Evolutionary conservation across 2,797 vertebrate species (phyloP).

Genomic region (Helarctos malayanus): DNA sequence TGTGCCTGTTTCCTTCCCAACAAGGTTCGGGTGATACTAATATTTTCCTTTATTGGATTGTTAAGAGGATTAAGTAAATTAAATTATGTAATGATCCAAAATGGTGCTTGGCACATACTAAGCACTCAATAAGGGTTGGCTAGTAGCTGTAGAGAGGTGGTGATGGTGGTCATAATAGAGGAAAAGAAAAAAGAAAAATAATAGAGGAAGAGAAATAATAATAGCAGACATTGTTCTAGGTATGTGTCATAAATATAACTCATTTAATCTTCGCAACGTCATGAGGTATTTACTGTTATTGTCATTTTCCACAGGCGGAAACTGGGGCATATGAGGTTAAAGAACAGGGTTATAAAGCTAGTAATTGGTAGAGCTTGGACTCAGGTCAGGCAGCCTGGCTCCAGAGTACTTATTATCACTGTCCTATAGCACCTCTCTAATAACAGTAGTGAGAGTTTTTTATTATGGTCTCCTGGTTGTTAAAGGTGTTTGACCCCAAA

Average conservation of each 20-base stretch:
- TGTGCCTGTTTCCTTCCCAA: not conserved
- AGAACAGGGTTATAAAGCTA: conserved; percentile 2
- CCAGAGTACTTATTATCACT: not conserved
- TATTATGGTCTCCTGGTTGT: not conserved
- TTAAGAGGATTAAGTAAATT: conserved; percentile 5
- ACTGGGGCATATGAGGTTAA: not conserved
- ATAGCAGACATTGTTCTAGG: not conserved
- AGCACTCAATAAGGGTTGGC: not conserved
- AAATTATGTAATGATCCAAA: not conserved
- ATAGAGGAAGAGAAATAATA: conserved; percentile 20
- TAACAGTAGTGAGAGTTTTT: not conserved
- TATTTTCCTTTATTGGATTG: not conserved
- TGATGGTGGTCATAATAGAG: not conserved
- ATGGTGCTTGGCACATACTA: not conserved
- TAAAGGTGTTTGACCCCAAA: conserved; percentile 30
- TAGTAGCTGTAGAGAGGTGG: not conserved
- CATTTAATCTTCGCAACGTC: conserved; percentile 38
- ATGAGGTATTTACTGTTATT: not conserved
- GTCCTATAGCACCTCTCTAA: not conserved
- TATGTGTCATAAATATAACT: conserved; percentile 27
- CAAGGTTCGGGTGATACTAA: not conserved
- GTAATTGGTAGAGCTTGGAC: not conserved
- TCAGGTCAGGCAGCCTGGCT: not conserved
- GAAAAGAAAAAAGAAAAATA: conserved; percentile 21
- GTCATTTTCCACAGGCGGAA: conserved; percentile 3